A percentile compares a stretch with the other conserved stretches of the same genome.
These are phyloP conservation scores for Hymenopus coronatus DNA, from an alignment of 2,888 invertebrate genomes.

Conservation along the genomic window DNA sequence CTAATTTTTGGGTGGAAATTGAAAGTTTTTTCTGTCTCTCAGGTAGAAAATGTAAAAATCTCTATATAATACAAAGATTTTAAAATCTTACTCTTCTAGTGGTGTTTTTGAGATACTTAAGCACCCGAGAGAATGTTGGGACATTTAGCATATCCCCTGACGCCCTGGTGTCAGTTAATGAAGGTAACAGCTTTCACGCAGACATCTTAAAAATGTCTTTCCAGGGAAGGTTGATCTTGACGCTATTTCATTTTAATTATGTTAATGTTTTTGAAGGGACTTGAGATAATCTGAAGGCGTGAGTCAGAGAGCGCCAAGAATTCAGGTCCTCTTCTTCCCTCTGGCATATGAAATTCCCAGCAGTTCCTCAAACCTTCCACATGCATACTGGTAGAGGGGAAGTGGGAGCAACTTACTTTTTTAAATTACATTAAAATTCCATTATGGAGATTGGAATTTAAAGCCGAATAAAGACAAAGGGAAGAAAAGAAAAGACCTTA, in stretches of 20 bases:
- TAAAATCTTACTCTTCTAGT: too few species aligned
- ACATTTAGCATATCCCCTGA: too few species aligned
- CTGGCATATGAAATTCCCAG: not conserved
- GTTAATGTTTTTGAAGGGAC: not conserved
- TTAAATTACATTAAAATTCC: slow-evolving; percentile 32
- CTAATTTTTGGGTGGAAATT: too few species aligned
- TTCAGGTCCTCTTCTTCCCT: not conserved
- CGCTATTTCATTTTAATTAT: not conserved
- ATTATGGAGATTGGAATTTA: slow-evolving; percentile 30
- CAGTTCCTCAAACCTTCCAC: not conserved
- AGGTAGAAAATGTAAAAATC: too few species aligned
- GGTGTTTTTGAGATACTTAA: too few species aligned
- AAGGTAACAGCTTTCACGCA: not conserved
- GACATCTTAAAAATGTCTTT: not conserved
- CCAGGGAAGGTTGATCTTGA: not conserved
- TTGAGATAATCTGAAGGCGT: not conserved
- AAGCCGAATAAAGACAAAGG: slow-evolving; percentile 16
- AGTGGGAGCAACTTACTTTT: slow-evolving; percentile 1
- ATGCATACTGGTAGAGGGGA: not conserved
- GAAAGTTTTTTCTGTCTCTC: too few species aligned
- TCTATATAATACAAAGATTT: too few species aligned
- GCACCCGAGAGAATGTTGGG: too few species aligned
- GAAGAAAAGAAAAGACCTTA: not conserved
- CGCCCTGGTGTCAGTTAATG: not conserved
- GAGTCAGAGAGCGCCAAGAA: not conserved